phyloP scores from a whole-genome alignment of 2,888 invertebrate genomes.

The Papilio demoleus region DNA sequence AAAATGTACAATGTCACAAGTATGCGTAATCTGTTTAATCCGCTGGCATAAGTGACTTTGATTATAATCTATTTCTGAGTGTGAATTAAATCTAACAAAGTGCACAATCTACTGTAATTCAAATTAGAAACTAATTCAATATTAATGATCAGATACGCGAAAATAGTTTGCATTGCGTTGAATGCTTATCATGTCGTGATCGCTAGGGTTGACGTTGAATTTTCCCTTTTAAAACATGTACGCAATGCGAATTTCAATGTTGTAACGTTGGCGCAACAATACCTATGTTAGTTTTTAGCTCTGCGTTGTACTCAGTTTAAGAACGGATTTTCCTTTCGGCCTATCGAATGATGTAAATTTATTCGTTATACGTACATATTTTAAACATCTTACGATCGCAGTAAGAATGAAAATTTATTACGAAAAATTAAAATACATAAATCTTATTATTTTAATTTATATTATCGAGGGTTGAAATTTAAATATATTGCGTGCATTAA shows the following conservation, averaged over 20 bases:
- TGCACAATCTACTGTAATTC: constrained; percentile 8
- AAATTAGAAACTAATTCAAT: constrained; percentile 30
- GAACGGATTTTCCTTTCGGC: constrained; percentile 38
- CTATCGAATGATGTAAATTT: constrained; percentile 30
- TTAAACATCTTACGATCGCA: constrained; percentile 18
- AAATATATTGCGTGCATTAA: no score
- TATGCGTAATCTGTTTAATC: not conserved
- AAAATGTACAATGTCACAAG: not conserved
- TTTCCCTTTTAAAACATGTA: constrained; percentile 42
- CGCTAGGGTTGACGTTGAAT: constrained; percentile 43
- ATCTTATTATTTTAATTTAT: no score
- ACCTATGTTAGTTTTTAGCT: constrained; percentile 9
- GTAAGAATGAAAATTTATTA: constrained; percentile 18
- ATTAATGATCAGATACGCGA: constrained; percentile 42
- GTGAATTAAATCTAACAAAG: not conserved
- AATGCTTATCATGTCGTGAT: constrained; percentile 44
- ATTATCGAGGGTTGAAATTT: no score
- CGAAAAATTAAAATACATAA: not conserved
- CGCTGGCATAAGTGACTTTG: not conserved
- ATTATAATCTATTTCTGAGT: not conserved
- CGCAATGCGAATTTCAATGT: constrained; percentile 40
- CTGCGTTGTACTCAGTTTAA: not conserved
- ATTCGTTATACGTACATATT: constrained; percentile 21
- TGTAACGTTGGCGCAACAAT: constrained; percentile 18
- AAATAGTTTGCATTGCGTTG: constrained; percentile 43